Percentiles rank a stretch among this genome's conserved stretches.
These are phyloP conservation scores for Piaya cayana DNA, from an alignment of 2,113 vertebrate genomes.

Conservation along the genomic window DNA sequence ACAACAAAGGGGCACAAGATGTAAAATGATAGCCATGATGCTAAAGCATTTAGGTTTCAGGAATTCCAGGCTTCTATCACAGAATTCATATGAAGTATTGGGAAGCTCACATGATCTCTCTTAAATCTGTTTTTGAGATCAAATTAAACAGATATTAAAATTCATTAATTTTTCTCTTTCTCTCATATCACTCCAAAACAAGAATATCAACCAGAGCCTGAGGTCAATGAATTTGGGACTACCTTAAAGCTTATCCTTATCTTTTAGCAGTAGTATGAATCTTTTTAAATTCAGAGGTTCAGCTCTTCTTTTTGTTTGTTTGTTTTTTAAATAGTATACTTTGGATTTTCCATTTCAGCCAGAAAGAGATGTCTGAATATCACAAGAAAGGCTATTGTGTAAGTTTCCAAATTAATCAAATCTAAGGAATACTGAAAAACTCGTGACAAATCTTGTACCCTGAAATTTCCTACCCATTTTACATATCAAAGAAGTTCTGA, in stretches of 20 bases:
- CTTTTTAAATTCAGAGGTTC: not conserved
- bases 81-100: not conserved
- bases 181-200: not conserved
- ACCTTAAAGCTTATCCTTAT: not conserved
- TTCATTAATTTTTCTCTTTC: not conserved
- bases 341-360: not conserved
- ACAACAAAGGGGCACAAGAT: not conserved
- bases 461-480: not conserved
- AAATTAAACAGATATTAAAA: not conserved
- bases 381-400: not conserved
- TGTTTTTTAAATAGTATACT: not conserved
- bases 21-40: not conserved
- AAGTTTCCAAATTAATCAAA: not conserved
- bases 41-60: not conserved
- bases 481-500: not conserved
- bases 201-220: not conserved
- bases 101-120: not conserved
- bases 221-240: not conserved
- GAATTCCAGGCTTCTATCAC: not conserved
- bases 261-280: not conserved
- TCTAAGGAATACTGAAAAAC: not conserved
- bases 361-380: not conserved
- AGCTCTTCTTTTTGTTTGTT: not conserved
- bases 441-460: not conserved
- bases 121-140: not conserved